phyloP scores from a whole-genome alignment of 1,140 invertebrate genomes.

The Trypoxylus dichotomus region DNA sequence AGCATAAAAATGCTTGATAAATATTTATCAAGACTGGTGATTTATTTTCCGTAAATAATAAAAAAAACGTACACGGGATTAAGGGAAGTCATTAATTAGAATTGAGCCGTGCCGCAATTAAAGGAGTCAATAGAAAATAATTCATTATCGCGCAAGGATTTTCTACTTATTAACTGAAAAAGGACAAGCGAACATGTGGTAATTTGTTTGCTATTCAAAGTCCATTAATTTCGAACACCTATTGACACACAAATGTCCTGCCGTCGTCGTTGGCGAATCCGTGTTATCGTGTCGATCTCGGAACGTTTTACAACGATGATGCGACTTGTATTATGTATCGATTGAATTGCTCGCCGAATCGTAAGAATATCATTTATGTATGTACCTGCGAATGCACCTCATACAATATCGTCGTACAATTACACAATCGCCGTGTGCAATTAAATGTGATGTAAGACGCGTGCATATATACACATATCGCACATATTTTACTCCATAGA shows the following conservation, averaged over 20 bases:
- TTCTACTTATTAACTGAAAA: background rate
- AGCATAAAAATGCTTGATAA: background rate
- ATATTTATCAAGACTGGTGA: background rate
- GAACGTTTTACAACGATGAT: background rate
- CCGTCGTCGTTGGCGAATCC: background rate
- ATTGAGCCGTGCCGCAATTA: background rate
- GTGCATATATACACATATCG: background rate
- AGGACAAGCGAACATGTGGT: background rate
- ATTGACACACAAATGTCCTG: background rate
- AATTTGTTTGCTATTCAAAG: background rate
- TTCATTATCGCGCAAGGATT: background rate
- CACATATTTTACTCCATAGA: background rate
- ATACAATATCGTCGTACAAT: background rate
- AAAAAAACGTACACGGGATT: background rate
- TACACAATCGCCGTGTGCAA: background rate
- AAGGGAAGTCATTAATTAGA: background rate
- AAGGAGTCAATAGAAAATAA: background rate
- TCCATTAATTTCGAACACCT: slow-evolving; percentile 1
- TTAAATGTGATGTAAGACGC: slow-evolving; percentile 6
- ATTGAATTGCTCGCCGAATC: background rate
- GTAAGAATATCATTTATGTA: background rate
- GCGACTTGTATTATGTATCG: background rate
- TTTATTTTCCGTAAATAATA: background rate
- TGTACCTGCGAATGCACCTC: slow-evolving; percentile 6
- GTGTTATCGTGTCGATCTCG: background rate